Percentiles rank a stretch among this genome's conserved stretches.
Evolutionary conservation across 2,888 invertebrate species (phyloP).

Genomic region (Aricia artaxerxes): DNA sequence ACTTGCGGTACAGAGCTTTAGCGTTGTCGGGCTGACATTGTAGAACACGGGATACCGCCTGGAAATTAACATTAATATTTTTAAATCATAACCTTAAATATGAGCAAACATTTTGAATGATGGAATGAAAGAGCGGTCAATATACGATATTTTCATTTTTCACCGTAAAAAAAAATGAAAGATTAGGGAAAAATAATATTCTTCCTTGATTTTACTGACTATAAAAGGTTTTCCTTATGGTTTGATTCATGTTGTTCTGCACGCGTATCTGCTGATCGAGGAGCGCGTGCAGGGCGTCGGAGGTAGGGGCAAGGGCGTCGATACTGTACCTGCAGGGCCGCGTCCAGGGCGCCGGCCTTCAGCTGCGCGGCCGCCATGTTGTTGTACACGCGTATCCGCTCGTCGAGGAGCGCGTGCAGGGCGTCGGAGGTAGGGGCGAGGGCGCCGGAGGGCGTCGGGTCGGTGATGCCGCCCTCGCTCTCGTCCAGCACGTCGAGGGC

Average conservation of each 20-base stretch:
- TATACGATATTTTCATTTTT: too few relatives aligned
- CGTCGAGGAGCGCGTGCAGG: constrained; percentile 83
- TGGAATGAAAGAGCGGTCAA: too few relatives aligned
- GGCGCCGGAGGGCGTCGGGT: constrained; percentile 75
- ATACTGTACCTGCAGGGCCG: constrained; percentile 84
- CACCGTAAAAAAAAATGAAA: too few relatives aligned
- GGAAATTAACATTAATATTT: constrained; percentile 42
- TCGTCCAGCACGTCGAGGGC: constrained; percentile 91
- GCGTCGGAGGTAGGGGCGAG: constrained; percentile 56
- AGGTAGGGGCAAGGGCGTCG: constrained; percentile 34
- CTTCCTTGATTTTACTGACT: too few relatives aligned
- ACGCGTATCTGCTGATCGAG: constrained; percentile 91
- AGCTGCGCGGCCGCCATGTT: constrained; percentile 96
- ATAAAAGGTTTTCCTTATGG: too few relatives aligned
- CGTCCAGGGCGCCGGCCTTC: constrained; percentile 91
- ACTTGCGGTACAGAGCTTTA: constrained; percentile 93
- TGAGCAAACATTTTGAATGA: too few relatives aligned
- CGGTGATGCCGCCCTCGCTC: constrained; percentile 83
- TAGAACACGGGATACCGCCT: constrained; percentile 91
- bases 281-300: constrained; percentile 67
- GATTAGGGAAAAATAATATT: too few relatives aligned
- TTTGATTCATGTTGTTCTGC: constrained; percentile 87
- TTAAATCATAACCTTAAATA: too few relatives aligned
- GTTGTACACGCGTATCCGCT: constrained; percentile 91
- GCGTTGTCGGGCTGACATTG: constrained; percentile 92